These are phyloP conservation scores for Eupristina koningsbergeri DNA, from an alignment of 1,140 invertebrate genomes.

Conservation along the genomic window DNA sequence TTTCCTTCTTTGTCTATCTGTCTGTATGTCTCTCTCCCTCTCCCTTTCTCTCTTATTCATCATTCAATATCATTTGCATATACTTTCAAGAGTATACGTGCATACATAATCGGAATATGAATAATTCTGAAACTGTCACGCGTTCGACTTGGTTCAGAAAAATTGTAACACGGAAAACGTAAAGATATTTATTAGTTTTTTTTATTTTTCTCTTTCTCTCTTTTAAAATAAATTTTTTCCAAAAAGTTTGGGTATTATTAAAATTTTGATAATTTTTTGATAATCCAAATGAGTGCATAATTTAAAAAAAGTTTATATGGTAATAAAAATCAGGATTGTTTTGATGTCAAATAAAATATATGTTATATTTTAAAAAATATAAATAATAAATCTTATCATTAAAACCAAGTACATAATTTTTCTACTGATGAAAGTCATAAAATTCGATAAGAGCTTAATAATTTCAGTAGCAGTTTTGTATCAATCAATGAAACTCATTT, in stretches of 20 bases:
- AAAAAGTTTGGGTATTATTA: not conserved
- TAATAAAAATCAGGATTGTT: not conserved
- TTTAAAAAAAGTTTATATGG: no score
- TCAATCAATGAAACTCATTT: not conserved
- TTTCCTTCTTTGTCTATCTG: not conserved
- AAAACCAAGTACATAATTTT: not conserved
- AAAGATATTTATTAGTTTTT: not conserved
- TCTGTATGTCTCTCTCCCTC: no score
- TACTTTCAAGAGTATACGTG: not conserved
- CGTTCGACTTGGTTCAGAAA: not conserved
- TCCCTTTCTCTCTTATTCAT: no score
- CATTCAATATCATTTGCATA: slow-evolving; percentile 19
- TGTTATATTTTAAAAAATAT: not conserved
- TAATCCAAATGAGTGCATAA: not conserved
- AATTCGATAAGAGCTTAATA: not conserved
- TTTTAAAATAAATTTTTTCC: not conserved
- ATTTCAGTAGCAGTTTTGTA: not conserved
- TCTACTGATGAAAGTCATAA: not conserved
- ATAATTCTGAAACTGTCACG: not conserved
- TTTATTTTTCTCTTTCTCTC: not conserved
- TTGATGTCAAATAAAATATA: not conserved
- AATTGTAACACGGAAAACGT: not conserved
- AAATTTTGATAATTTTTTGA: not conserved
- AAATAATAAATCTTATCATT: not conserved
- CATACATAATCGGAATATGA: not conserved